Evolutionary conservation across 1,140 invertebrate species (phyloP), one percentile per base, ranked within the genome.

Genomic region (Apis florea): DNA sequence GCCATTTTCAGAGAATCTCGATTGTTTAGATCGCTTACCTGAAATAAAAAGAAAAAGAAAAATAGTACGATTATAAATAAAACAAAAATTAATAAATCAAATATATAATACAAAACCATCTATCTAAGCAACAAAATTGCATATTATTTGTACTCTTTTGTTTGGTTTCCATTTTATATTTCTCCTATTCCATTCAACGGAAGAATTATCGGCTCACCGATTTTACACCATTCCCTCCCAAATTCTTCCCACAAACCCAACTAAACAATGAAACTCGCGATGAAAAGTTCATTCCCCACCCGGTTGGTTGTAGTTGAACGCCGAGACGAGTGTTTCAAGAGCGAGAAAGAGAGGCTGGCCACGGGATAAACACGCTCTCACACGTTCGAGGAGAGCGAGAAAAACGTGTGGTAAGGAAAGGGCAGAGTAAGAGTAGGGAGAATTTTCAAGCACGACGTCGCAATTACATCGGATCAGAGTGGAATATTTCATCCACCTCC

Each of bases 391-490:
- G 56, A 64, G 53, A 71, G 71, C 53, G 64, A 79, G 58, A 31
- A 21, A 61, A 70, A 49, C n/a, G n/a, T 9, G 21, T 10, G 11
- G 75, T 53, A 15, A 61, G 79, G 79, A 73, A 66, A 78, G 84
- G 54, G 59, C 72, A 74, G 64, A 67, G n/a, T n/a, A n/a, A 31
- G 31, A 40, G 6, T 40, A 66, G 76, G 75, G 79, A 82, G 83
- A 89, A 89, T 87, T 89, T 87, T 88, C 85, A 86, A 85, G 86
- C 83, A 81, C 83, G 84, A 82, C 84, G 86, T 90, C 88, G 85
- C 92, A 92, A 93, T 93, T 91, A 93, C 92, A 92, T 92, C 90
- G 92, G 92, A 93, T 93, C 92, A 92, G 90, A 83, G 88, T 89
- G 86, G 88, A 93, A 91, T 93, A 93, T 93, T 93, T 93, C 91